A percentile compares a stretch with the other conserved stretches of the same genome.
Conservation (phyloP, 2,797 vertebrate genomes). For the Otolemur crassicaudatus region DNA sequence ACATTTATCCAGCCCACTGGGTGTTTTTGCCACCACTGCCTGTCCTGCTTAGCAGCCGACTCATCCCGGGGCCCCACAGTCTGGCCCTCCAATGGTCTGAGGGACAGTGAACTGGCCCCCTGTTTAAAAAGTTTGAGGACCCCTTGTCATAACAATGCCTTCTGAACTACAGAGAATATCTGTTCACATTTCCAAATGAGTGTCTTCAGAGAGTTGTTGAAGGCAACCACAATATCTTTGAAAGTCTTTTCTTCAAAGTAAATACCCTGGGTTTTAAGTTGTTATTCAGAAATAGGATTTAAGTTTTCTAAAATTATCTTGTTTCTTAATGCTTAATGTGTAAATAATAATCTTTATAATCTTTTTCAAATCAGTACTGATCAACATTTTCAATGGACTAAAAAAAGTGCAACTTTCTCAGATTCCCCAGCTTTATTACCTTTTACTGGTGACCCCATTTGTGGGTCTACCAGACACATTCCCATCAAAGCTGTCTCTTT, state of each 20-base stretch:
- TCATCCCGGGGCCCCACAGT: no score
- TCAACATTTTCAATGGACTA: neutral
- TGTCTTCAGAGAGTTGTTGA: neutral
- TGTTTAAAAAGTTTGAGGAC: no score
- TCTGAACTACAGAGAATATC: neutral
- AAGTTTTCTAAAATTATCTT: neutral
- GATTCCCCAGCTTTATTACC: neutral
- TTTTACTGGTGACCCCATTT: no score
- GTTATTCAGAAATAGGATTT: neutral
- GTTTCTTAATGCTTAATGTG: neutral
- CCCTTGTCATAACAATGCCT: neutral
- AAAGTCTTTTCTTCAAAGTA: neutral
- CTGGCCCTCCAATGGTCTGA: no score
- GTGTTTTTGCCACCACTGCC: no score
- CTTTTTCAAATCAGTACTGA: neutral
- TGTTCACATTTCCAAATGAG: neutral
- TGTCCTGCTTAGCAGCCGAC: no score
- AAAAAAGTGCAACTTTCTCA: neutral
- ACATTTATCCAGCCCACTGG: no score
- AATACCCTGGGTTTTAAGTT: neutral
- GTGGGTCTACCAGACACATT: neutral
- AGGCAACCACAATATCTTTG: neutral
- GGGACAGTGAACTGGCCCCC: no score
- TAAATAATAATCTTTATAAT: neutral
- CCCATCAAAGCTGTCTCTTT: neutral